These are phyloP conservation scores for Anguilla japonica DNA, from an alignment of 2,113 vertebrate species.

Conservation along the genomic window DNA sequence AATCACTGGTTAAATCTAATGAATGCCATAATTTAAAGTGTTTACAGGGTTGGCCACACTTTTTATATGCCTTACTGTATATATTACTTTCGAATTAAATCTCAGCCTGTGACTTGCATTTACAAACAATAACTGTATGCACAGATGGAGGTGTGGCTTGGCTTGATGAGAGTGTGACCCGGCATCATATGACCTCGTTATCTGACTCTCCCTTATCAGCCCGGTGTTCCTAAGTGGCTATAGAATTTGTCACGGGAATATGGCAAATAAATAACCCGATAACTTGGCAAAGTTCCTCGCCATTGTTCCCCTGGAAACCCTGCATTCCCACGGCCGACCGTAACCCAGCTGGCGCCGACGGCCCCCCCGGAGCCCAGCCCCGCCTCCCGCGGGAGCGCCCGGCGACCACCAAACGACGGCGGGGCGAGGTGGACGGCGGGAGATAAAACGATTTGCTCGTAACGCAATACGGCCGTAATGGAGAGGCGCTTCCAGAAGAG, in stretches of 20 bases:
- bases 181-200: conserved; percentile 25
- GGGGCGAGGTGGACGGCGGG: no score
- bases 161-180: not conserved
- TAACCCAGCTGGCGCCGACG: conserved; percentile 3
- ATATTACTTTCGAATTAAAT: no score
- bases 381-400: not conserved
- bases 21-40: no score
- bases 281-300: conserved; percentile 54
- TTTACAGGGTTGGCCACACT: no score
- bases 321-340: conserved; percentile 26
- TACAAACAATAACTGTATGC: not conserved
- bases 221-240: conserved; percentile 36
- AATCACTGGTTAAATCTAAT: no score
- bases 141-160: not conserved
- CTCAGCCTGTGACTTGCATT: no score
- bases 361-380: conserved; percentile 21
- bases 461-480: not conserved
- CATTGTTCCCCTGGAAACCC: conserved; percentile 55
- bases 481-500: not conserved
- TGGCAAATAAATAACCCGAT: conserved; percentile 29
- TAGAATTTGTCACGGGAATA: conserved; percentile 22
- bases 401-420: no score
- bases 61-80: no score
- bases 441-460: not conserved
- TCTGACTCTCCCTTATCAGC: conserved; percentile 25